Evolutionary conservation across 2,797 vertebrate species (phyloP), one percentile per base, ranked within the genome.

Genomic region (Rhynchonycteris naso): DNA sequence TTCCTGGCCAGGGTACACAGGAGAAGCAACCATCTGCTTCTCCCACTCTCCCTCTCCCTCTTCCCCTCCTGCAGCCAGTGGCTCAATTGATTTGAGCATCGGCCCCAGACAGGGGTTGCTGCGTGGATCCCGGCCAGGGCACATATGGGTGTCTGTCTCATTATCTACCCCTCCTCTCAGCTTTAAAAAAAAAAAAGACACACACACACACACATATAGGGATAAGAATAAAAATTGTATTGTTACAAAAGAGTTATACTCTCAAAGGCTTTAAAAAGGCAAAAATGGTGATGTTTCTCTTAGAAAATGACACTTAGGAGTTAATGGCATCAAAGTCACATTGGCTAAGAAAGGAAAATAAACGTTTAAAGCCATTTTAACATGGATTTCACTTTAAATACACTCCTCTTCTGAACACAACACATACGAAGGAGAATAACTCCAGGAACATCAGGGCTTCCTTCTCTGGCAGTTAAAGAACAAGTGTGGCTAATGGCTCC

Each of bases 261-360:
- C 93, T 92, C 59, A 87, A 96, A 82, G 50, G 3, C 47, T 95
- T 75, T 90, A 54, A 90, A 90, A 93, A 72, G 12, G 9, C 14
- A 68, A 78, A 92, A 43, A 78, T 59, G 14, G 33, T 61, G 38
- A 94, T 76, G 5, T 78, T 95, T 35, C 7, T 84, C 43, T 91
- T 61, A 30, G 33, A 91, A 95, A 93, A 90, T 88, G n/a, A 82
- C n/a, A 58, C n/a, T 71, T 54, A 50, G 30, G 22, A 71, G 28
- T 96, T 56, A 94, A 95, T 81, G 47, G 38, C 16, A 93, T 92
- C 47, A 75, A 56, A 82, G 28, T 90, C 21, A 68, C 16, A 79
- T 33, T 74, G 54, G 86, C 78, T 56, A 81, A 66, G 69, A 75
- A 59, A 84, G 43, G 15, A 38, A 94, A 90, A 72, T n/a, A 86